These are phyloP conservation scores for Aphodius sticticus DNA, from an alignment of 2,888 invertebrate species.

Conservation along the genomic window DNA sequence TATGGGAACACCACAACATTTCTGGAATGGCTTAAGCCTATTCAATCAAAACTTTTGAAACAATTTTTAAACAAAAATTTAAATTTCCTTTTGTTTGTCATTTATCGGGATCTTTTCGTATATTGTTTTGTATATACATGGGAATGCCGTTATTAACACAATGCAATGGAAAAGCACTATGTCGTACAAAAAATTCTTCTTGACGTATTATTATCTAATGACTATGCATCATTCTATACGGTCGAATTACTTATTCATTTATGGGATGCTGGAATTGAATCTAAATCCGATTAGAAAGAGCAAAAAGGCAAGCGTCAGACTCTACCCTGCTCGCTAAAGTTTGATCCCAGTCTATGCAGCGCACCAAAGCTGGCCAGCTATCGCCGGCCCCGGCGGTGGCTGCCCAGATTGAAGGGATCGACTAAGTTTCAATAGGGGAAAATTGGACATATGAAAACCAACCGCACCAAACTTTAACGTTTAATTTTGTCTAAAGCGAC, in stretches of 20 bases:
- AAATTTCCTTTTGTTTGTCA: no score
- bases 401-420: constrained; percentile 7
- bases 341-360: neutral
- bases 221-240: neutral
- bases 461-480: neutral
- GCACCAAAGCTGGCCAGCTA: neutral
- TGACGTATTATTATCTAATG: no score
- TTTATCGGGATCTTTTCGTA: no score
- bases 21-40: no score
- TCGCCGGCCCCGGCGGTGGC: neutral
- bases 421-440: constrained; percentile 13
- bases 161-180: no score
- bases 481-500: neutral
- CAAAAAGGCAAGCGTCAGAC: constrained; percentile 19
- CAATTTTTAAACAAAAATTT: no score
- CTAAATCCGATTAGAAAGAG: constrained; percentile 35
- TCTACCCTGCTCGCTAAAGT: constrained; percentile 21
- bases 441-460: constrained; percentile 13
- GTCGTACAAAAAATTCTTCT: no score
- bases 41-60: no score
- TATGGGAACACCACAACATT: no score
- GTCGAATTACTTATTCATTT: constrained; percentile 33
- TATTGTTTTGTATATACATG: no score
- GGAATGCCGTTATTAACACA: no score
- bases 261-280: constrained; percentile 35